Base-by-base conservation (phyloP, 2,113 vertebrate genomes). In the Brachionichthys hirsutus region DNA sequence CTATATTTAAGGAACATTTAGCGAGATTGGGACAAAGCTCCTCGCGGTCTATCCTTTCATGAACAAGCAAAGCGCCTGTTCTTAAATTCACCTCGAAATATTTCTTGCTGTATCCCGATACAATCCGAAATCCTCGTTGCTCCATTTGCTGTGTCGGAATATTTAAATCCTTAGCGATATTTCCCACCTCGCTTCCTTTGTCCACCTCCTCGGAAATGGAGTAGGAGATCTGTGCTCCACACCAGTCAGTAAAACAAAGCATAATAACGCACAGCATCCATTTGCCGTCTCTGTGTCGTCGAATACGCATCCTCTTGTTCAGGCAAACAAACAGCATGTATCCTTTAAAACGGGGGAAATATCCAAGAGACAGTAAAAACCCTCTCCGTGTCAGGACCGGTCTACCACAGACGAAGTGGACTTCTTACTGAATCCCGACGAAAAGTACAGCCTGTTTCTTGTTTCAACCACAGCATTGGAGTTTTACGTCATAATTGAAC, bases 31-130 rank as follows among this genome's bases (percentile, higher is more conserved):
- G 78, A 52, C 93, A 93, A n/a, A 93, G 64, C 47, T 78, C 54
- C 19, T 93, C 92, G 1, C 92, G 76, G 70, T 94, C 89, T 65
- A 93, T 85, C 45, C 86, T 91, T n/a, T 92, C 90, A 15, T 76
- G 87, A 30, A 92, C 64, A 57, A 70, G 53, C 14, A 94, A 51
- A 38, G 83, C 52, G 17, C 92, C 91, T 0, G 88, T 92, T 24
- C 84, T 82, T 3, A 84, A 30, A 78, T 93, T 80, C 6, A 87
- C 88, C 16, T 85, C 71, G 13, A 94, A 86, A 72, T 85, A 82
- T 46, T 57, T 65, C 62, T 85, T 82, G 1, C 79, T 90, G 41
- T 84, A 50, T 54, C 87, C 85, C 36, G 87, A 87, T 9, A 86
- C 75, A 38, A 50, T 30, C 12, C 22, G 48, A n/a, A 50, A 50